Evolutionary conservation across 2,797 vertebrate species (phyloP).

Genomic region (Rhinophrynus dorsalis): DNA sequence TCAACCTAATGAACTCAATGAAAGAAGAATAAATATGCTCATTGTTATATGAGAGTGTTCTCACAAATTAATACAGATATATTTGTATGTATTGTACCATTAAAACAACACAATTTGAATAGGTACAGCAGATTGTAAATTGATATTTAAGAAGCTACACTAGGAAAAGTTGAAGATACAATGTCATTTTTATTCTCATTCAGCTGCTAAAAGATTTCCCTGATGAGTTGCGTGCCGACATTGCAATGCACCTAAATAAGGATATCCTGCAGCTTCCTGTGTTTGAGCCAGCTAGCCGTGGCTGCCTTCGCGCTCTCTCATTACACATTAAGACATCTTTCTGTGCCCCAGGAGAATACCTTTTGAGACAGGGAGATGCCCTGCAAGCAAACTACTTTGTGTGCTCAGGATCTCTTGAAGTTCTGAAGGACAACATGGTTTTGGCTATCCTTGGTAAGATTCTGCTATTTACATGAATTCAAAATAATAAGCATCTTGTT

Average conservation of each 20-base stretch:
- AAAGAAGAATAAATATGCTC: too few species aligned
- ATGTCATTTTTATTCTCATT: background rate
- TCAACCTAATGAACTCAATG: background rate
- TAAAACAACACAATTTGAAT: too few species aligned
- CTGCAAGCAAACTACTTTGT: conserved; percentile 92
- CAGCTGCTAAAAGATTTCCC: conserved; percentile 94
- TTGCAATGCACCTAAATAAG: conserved; percentile 95
- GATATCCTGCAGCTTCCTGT: conserved; percentile 93
- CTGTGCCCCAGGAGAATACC: conserved; percentile 91
- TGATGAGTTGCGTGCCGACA: conserved; percentile 88
- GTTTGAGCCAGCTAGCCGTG: conserved; percentile 87
- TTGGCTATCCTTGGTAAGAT: conserved; percentile 88
- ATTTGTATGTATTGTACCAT: too few species aligned
- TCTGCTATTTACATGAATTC: too few species aligned
- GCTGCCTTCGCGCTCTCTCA: conserved; percentile 91
- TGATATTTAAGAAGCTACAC: too few species aligned
- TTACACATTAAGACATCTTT: conserved; percentile 95
- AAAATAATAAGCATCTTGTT: too few species aligned
- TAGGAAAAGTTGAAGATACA: too few species aligned
- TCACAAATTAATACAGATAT: background rate
- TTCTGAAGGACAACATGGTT: conserved; percentile 87
- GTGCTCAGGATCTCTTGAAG: conserved; percentile 92
- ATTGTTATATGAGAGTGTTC: background rate
- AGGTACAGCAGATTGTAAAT: too few species aligned
- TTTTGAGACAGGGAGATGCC: conserved; percentile 89